Conservation (phyloP, 2,888 invertebrate genomes). For the Eupelmus urozonus region DNA sequence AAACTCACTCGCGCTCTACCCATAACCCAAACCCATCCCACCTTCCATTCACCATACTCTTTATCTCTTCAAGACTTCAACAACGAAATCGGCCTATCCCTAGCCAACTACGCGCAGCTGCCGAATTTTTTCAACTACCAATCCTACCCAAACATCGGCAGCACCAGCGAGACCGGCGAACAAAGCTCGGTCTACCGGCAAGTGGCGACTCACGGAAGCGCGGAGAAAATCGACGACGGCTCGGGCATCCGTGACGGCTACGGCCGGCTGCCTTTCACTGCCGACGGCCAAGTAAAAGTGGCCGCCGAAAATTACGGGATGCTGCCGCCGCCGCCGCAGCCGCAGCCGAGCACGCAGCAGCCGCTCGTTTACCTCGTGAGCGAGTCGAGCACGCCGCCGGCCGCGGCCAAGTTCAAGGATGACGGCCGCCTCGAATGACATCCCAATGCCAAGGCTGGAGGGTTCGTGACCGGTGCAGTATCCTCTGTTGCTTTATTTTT, state of each 20-base stretch:
- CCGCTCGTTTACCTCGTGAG: conserved; percentile 7
- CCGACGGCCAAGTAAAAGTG: conserved; percentile 49
- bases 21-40: too few relatives aligned
- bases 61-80: background rate
- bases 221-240: conserved; percentile 38
- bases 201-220: conserved; percentile 44
- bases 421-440: background rate
- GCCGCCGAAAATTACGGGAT: conserved; percentile 24
- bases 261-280: conserved; percentile 42
- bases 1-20: too few relatives aligned
- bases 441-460: conserved; percentile 16
- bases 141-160: background rate
- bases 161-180: background rate
- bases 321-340: too few relatives aligned
- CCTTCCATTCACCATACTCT: too few relatives aligned
- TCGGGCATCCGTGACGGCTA: conserved; percentile 8
- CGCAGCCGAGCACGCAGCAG: conserved; percentile 5
- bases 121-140: conserved; percentile 31
- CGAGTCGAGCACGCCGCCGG: conserved; percentile 3
- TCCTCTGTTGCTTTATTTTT: too few relatives aligned
- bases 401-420: conserved; percentile 53
- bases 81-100: background rate
- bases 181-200: conserved; percentile 16
- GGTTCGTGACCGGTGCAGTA: background rate
- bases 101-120: background rate